A percentile compares a stretch with the other conserved stretches of the same genome.
Conservation (phyloP, 1,140 invertebrate species). For the Aphaenogaster floridana region DNA sequence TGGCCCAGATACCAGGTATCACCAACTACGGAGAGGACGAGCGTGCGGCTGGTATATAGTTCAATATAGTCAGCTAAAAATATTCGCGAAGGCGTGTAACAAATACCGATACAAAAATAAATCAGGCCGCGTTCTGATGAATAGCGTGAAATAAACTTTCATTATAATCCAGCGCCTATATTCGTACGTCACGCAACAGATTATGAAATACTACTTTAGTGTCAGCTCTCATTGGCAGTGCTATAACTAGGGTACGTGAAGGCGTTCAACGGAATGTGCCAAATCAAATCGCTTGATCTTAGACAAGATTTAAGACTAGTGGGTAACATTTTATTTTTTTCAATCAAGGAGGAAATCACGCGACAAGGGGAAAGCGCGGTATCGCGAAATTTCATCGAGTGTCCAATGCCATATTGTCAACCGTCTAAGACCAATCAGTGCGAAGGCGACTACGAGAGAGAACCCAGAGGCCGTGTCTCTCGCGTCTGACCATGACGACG, state of each 20-base stretch:
- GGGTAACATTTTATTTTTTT: not conserved
- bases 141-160: conserved; percentile 25
- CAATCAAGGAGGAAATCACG: not conserved
- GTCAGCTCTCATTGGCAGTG: not conserved
- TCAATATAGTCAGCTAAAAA: not conserved
- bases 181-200: conserved; percentile 8
- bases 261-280: not conserved
- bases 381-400: conserved; percentile 68
- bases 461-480: conserved; percentile 13
- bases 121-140: not conserved
- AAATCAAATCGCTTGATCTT: not conserved
- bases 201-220: not conserved
- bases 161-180: not conserved
- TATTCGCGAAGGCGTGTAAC: not conserved
- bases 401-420: conserved; percentile 10
- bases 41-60: not conserved
- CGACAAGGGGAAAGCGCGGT: conserved; percentile 51
- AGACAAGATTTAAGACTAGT: not conserved
- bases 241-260: too few species aligned
- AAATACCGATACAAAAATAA: not conserved
- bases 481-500: conserved; percentile 10
- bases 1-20: conserved; percentile 53
- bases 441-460: conserved; percentile 39
- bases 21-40: not conserved
- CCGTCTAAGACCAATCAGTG: conserved; percentile 26